A percentile compares a stretch with the other conserved stretches of the same genome.
Evolutionary conservation across 2,888 invertebrate species (phyloP).

Genomic region (Heliconius erato): DNA sequence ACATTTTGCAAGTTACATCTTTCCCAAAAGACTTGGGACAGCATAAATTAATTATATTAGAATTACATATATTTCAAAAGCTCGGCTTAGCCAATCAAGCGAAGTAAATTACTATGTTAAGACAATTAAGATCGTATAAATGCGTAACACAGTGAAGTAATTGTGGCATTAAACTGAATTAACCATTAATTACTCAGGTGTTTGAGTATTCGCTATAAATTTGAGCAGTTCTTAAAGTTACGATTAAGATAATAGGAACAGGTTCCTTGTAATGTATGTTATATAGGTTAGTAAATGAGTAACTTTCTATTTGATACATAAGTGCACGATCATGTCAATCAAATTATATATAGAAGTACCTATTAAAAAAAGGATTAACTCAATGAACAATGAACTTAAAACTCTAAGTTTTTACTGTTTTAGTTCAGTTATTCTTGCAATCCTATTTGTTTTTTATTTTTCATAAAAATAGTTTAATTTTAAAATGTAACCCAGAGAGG

Average conservation of each 20-base stretch:
- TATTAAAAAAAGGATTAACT: background rate
- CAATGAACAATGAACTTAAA: background rate
- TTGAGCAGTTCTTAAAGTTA: constrained; percentile 39
- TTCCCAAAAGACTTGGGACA: too few species aligned
- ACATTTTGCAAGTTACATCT: too few species aligned
- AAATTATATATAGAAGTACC: background rate
- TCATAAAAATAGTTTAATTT: too few species aligned
- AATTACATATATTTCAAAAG: background rate
- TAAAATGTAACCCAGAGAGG: too few species aligned
- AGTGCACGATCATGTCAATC: background rate
- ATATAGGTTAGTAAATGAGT: constrained; percentile 27
- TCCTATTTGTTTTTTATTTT: too few species aligned
- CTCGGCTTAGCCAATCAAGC: constrained; percentile 2
- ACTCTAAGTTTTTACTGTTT: too few species aligned
- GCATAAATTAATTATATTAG: too few species aligned
- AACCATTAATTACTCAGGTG: constrained; percentile 48
- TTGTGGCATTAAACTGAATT: constrained; percentile 41
- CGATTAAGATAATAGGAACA: constrained; percentile 23
- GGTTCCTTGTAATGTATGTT: constrained; percentile 28
- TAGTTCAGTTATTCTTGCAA: too few species aligned
- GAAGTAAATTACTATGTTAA: constrained; percentile 32
- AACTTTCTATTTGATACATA: background rate
- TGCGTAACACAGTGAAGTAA: constrained; percentile 35
- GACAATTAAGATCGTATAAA: constrained; percentile 44
- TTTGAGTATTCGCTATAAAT: constrained; percentile 45